These are phyloP conservation scores for Alfaro cultratus DNA, from an alignment of 2,797 vertebrate species.

Conservation along the genomic window DNA sequence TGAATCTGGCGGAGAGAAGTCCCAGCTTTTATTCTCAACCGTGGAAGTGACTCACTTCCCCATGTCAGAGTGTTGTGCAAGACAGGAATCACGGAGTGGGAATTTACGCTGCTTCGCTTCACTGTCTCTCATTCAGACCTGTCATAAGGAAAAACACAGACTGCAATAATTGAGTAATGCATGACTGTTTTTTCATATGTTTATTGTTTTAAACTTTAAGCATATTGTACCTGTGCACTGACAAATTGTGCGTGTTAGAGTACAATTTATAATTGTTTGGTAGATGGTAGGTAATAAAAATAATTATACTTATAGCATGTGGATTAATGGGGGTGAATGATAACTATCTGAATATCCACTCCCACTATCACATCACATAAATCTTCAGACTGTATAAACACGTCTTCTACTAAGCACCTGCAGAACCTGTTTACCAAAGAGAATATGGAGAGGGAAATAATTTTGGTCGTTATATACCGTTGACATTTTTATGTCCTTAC, in stretches of 20 bases:
- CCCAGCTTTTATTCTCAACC: conserved; percentile 45
- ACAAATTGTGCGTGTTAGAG: background rate
- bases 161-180: background rate
- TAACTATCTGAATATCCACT: background rate
- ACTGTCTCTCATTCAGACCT: background rate
- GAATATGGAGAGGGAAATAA: background rate
- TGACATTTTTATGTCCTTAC: background rate
- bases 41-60: conserved; percentile 59
- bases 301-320: background rate
- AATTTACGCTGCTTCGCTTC: conserved; percentile 39
- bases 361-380: background rate
- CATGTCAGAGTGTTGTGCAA: conserved; percentile 50
- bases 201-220: background rate
- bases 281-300: conserved; percentile 4
- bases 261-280: conserved; percentile 14
- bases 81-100: conserved; percentile 40
- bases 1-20: conserved; percentile 46
- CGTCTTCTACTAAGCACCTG: background rate
- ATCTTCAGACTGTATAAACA: background rate
- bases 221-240: background rate
- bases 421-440: background rate
- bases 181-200: background rate
- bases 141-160: conserved; percentile 36
- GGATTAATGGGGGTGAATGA: background rate
- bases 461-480: background rate